Base-by-base conservation (phyloP, 2,888 invertebrate species). In the Melipona beecheii region DNA sequence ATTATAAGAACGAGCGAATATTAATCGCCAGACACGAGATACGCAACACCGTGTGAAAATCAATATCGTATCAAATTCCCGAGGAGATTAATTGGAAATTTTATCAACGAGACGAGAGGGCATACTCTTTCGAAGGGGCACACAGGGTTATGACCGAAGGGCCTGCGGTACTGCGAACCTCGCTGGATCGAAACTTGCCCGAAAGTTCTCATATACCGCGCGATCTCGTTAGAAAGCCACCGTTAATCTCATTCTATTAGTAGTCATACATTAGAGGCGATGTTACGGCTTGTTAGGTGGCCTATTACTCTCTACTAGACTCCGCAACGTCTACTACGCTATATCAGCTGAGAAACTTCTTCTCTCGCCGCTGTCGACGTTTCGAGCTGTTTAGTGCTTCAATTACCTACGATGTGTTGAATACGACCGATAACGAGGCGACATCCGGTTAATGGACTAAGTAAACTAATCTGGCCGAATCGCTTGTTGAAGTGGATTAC, bases 221-320 rank as follows among this genome's bases (percentile, higher is more conserved):
- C 62, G 68, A 72, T 83, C 84, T 83, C 74, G 84, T 84, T 84
- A 84, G 84, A 60, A 77, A 70, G 64, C 72, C 78, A n/a, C 50
- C 70, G 84, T 84, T 84, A 84, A 84, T 84, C 73, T 74, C 58
- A 65, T 78, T 75, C 70, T 74, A 84, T 84, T 84, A 85, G 66
- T 74, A 85, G 73, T 78, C 60, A 66, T 77, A 74, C 66, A 78
- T 76, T 79, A 72, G 85, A 54, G 73, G 43, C 43, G 74, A 56
- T 64, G 74, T 80, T 85, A 73, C 65, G 75, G 64, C 81, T 75
- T 78, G 86, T 82, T 85, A 70, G 65, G 31, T 70, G 82, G 78
- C 81, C 81, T 72, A 86, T 78, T 75, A 78, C 65, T 73, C 65
- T 73, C n/a, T 6, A 21, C 49, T 58, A 27, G 56, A 50, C 56